These are phyloP conservation scores for Calyptommatus sinebrachiatus DNA, from an alignment of 2,113 vertebrate species.

Conservation along the genomic window DNA sequence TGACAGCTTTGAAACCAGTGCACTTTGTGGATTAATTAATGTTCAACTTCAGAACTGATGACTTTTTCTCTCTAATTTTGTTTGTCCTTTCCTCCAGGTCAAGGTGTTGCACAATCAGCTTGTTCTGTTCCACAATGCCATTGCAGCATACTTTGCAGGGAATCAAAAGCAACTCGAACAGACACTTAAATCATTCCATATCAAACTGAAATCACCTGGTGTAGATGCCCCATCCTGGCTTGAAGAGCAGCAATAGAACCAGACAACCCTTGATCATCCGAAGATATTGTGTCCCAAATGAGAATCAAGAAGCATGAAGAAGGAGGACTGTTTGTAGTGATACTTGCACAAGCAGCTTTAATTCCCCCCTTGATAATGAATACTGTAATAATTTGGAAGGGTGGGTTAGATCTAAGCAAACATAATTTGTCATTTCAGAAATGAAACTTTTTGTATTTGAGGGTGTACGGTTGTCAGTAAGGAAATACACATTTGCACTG, in stretches of 20 bases:
- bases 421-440: constrained; percentile 66
- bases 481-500: constrained; percentile 78
- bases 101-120: constrained; percentile 98
- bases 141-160: constrained; percentile 93
- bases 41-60: constrained; percentile 15
- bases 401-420: constrained; percentile 59
- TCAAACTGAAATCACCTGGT: constrained; percentile 98
- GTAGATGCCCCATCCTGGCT: constrained; percentile 92
- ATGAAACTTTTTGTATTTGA: constrained; percentile 69
- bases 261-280: constrained; percentile 37
- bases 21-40: neutral
- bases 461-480: constrained; percentile 64
- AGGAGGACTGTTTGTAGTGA: constrained; percentile 57
- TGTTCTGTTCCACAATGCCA: constrained; percentile 95
- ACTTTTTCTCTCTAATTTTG: constrained; percentile 24
- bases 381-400: constrained; percentile 64
- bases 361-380: constrained; percentile 62
- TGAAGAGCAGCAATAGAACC: constrained; percentile 84
- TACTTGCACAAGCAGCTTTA: constrained; percentile 73
- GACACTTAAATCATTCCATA: constrained; percentile 97
- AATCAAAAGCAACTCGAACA: constrained; percentile 98
- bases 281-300: constrained; percentile 47
- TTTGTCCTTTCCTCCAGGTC: constrained; percentile 76
- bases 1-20: neutral
- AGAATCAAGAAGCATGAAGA: constrained; percentile 52